Percentiles rank a stretch among this genome's conserved stretches.
These are phyloP conservation scores for Eulemur mongoz DNA, from an alignment of 2,797 vertebrate species.

Conservation along the genomic window DNA sequence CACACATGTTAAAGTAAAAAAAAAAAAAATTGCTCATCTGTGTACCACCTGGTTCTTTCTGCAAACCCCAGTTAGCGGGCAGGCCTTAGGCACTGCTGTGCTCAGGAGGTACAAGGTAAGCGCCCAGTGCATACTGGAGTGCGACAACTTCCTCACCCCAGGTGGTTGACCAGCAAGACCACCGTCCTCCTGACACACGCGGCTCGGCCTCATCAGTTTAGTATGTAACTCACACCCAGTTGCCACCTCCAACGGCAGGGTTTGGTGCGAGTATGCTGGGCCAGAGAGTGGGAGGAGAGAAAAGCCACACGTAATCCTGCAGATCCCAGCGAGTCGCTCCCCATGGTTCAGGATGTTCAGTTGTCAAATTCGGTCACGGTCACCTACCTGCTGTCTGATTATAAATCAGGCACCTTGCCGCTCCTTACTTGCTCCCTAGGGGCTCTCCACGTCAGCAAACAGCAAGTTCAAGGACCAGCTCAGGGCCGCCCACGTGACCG, in stretches of 20 bases:
- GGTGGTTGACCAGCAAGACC: not conserved
- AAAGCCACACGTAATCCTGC: not conserved
- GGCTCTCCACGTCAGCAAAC: accelerated
- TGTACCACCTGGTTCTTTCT: not conserved
- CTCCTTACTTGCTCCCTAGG: not conserved
- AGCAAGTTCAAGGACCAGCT: slow-evolving; percentile 48
- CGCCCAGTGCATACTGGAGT: accelerated
- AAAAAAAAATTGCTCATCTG: not conserved
- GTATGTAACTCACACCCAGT: accelerated
- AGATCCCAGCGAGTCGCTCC: not conserved
- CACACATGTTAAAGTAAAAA: not conserved
- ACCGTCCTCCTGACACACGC: accelerated
- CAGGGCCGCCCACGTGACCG: not conserved
- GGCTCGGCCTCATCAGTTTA: not conserved
- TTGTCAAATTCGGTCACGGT: not conserved
- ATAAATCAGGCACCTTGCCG: slow-evolving; percentile 8
- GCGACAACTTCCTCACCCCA: accelerated
- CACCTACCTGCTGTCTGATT: slow-evolving; percentile 16
- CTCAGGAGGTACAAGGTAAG: accelerated
- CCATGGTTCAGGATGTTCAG: not conserved
- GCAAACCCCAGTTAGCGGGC: not conserved
- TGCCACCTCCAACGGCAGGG: accelerated
- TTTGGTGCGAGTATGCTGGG: not conserved
- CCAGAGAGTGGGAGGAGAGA: not conserved
- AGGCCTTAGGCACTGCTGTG: too few relatives aligned